Percentiles rank a stretch among this genome's conserved stretches.
These are phyloP conservation scores for Picus viridis DNA, from an alignment of 2,797 vertebrate species.

Conservation along the genomic window DNA sequence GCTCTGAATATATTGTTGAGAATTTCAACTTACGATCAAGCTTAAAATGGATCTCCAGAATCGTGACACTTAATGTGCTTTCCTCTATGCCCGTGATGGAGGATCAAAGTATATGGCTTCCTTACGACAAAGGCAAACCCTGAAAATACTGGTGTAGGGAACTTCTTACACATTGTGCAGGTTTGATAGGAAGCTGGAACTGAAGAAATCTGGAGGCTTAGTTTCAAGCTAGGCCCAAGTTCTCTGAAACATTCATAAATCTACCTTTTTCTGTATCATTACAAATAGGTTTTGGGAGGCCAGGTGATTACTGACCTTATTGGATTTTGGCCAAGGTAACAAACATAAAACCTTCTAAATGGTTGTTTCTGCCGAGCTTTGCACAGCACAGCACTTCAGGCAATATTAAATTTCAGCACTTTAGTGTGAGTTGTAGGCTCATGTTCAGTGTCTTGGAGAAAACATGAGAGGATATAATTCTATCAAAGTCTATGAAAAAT, in stretches of 20 bases:
- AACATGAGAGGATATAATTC: neutral
- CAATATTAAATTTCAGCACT: neutral
- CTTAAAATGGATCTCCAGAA: neutral
- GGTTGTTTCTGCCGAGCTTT: neutral
- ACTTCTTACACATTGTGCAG: fast-evolving
- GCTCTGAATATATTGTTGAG: neutral
- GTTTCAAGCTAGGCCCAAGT: neutral
- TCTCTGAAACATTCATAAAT: neutral
- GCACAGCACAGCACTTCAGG: neutral
- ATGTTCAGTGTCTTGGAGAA: neutral
- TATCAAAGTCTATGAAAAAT: neutral
- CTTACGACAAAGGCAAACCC: neutral
- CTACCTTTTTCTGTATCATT: neutral
- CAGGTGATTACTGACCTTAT: neutral
- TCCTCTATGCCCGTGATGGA: neutral
- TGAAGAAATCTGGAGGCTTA: neutral
- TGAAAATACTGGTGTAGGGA: neutral
- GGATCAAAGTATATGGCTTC: neutral
- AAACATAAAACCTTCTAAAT: neutral
- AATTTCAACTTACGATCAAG: neutral
- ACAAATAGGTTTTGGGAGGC: neutral
- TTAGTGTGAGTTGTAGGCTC: neutral
- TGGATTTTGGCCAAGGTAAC: neutral
- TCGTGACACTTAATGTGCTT: neutral
- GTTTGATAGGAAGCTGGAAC: neutral